Evolutionary conservation across 2,888 invertebrate species (phyloP).

Genomic region (Callyntrura guangdongensis): DNA sequence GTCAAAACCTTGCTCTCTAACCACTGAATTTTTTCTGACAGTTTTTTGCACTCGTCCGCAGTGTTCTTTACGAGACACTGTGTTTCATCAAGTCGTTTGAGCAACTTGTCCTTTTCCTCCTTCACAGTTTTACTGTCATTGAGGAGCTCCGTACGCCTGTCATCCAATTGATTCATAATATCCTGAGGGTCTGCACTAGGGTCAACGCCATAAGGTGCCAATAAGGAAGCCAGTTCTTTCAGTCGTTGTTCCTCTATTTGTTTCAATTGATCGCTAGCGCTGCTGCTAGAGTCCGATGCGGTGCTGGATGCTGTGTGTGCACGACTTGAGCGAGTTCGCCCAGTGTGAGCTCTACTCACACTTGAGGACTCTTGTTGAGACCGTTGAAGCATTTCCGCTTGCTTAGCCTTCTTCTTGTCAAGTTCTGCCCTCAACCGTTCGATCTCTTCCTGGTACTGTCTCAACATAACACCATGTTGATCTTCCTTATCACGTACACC

Average conservation of each 20-base stretch:
- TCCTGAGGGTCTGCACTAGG: slow-evolving; percentile 83
- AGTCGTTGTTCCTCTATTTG: slow-evolving; percentile 81
- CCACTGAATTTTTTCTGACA: slow-evolving; percentile 92
- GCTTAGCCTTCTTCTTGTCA: slow-evolving; percentile 70
- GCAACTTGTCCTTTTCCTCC: slow-evolving; percentile 87
- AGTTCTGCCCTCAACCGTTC: slow-evolving; percentile 88
- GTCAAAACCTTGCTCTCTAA: slow-evolving; percentile 97
- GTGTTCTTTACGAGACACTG: slow-evolving; percentile 88
- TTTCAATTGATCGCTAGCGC: slow-evolving; percentile 75
- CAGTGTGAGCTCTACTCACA: slow-evolving; percentile 58
- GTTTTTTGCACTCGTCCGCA: slow-evolving; percentile 86
- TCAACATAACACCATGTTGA: slow-evolving; percentile 94
- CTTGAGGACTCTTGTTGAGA: slow-evolving; percentile 71
- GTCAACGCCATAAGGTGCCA: slow-evolving; percentile 84
- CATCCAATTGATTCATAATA: slow-evolving; percentile 83
- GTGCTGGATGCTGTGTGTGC: slow-evolving; percentile 74
- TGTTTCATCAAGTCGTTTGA: slow-evolving; percentile 89
- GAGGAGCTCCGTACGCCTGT: slow-evolving; percentile 81
- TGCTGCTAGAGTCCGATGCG: slow-evolving; percentile 74
- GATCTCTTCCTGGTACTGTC: slow-evolving; percentile 98
- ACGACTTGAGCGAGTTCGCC: slow-evolving; percentile 62
- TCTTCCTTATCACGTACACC: slow-evolving; percentile 90
- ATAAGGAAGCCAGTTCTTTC: slow-evolving; percentile 81
- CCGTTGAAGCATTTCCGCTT: slow-evolving; percentile 73
- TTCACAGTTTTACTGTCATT: slow-evolving; percentile 87